Base-by-base conservation (phyloP, 2,888 invertebrate species). In the Callyntrura sp. region DNA sequence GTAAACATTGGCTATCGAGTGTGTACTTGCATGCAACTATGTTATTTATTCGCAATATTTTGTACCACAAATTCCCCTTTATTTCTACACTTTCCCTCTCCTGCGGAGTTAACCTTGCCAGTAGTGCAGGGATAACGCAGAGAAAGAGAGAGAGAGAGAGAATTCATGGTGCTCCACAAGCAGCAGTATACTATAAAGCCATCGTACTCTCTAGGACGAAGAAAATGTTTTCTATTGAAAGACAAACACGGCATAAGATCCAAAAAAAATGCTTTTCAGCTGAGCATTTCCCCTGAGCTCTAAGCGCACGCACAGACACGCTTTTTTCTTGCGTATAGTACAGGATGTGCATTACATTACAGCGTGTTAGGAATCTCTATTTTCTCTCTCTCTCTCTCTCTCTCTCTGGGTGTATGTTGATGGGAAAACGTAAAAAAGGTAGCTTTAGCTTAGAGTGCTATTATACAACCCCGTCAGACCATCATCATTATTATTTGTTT, bases 381-480 rank as follows among this genome's bases (percentile, higher is more conserved):
- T n/a, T n/a, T n/a, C 14, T 51, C 35, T 35, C 35, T 35, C 6
- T 35, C 35, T 35, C 35, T 35, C 35, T 35, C 35, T 2, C 35
- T 35, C 35, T 35, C 35, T 35, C 35, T 35, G 3, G 3, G 14
- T n/a, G 23, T 65, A 6, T 65, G 65, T 9, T 25, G 68, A 11
- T n/a, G 17, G 35, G 6, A n/a, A 35, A 68, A 35, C 28, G n/a
- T 23, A 76, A 76, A 60, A 76, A 76, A 51, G 45, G 45, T 51
- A 76, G 51, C 48, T 35, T 76, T n/a, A n/a, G n/a, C n/a, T n/a
- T n/a, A n/a, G n/a, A 76, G 51, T 51, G 12, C 20, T 45, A 73
- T 73, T 73, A 73, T 48, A 48, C 1, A 76, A n/a, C 51, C 5
- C 23, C 76, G 17, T 51, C 76, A 76, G 48, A 51, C 51, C 76